Evolutionary conservation across 1,140 invertebrate species (phyloP).

Genomic region (Procambarus virginalis): DNA sequence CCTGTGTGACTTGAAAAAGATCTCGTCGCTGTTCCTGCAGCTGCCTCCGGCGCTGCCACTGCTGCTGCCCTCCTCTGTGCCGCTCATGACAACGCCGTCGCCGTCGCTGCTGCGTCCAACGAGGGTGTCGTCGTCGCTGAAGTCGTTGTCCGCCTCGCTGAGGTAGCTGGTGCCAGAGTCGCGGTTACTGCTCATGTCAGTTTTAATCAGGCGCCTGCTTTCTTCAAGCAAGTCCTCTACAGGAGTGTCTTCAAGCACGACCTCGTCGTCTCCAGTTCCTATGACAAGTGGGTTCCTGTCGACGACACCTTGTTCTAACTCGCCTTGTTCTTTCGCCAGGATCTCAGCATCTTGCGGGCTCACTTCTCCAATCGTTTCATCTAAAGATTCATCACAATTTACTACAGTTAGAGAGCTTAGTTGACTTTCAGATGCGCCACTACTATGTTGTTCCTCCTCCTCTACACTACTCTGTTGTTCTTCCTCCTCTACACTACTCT

Average conservation of each 20-base stretch:
- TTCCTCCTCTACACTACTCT: background rate
- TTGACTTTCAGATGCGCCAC: background rate
- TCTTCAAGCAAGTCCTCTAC: background rate
- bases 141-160: conserved; percentile 18
- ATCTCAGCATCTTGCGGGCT: background rate
- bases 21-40: conserved; percentile 10
- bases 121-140: conserved; percentile 49
- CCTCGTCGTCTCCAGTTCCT: too few species aligned
- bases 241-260: background rate
- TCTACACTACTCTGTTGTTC: background rate
- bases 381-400: background rate
- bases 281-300: too few species aligned
- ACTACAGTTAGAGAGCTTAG: background rate
- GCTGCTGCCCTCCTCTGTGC: conserved; percentile 5
- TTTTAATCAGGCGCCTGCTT: background rate
- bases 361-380: background rate
- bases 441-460: background rate
- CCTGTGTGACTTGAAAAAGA: conserved; percentile 37
- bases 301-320: background rate
- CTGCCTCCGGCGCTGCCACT: background rate
- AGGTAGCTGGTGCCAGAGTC: conserved; percentile 57
- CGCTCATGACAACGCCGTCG: conserved; percentile 17
- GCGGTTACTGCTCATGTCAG: conserved; percentile 25
- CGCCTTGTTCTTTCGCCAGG: background rate
- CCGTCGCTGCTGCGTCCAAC: conserved; percentile 25